These are phyloP conservation scores for Falcaria lacertinaria DNA, from an alignment of 2,888 invertebrate genomes.

Conservation along the genomic window DNA sequence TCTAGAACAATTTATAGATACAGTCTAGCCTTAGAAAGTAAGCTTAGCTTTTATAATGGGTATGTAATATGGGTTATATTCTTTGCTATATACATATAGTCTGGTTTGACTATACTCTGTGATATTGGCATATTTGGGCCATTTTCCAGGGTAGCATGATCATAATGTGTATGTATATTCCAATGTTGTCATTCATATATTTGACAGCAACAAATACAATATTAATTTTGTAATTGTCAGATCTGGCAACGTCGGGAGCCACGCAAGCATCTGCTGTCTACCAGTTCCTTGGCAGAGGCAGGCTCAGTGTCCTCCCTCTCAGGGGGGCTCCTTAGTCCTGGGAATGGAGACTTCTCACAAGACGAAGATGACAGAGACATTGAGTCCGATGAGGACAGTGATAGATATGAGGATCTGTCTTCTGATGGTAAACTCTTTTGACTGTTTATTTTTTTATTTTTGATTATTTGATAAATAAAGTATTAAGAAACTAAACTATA, in stretches of 20 bases:
- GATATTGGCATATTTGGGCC: too few relatives aligned
- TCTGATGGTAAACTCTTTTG: constrained; percentile 88
- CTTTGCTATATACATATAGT: too few relatives aligned
- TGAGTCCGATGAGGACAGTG: constrained; percentile 91
- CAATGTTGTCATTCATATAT: too few relatives aligned
- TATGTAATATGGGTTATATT: too few relatives aligned
- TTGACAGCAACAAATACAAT: background rate
- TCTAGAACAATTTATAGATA: too few relatives aligned
- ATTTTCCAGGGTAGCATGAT: too few relatives aligned
- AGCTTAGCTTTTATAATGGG: too few relatives aligned
- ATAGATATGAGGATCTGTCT: constrained; percentile 91
- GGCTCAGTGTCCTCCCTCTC: constrained; percentile 91
- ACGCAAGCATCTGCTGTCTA: constrained; percentile 90
- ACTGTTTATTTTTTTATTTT: too few relatives aligned
- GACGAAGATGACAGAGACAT: constrained; percentile 88
- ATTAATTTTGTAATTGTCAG: constrained; percentile 43
- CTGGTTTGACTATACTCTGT: too few relatives aligned
- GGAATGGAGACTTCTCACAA: constrained; percentile 86
- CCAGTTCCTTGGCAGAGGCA: constrained; percentile 91
- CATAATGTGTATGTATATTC: too few relatives aligned
- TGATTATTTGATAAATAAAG: too few relatives aligned
- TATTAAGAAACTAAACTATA: constrained; percentile 8
- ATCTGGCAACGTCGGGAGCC: constrained; percentile 94
- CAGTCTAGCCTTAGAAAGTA: too few relatives aligned
- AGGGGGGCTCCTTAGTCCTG: constrained; percentile 91